These are phyloP conservation scores for Xanthorhoe spadicearia DNA, from an alignment of 2,888 invertebrate genomes.

Conservation along the genomic window DNA sequence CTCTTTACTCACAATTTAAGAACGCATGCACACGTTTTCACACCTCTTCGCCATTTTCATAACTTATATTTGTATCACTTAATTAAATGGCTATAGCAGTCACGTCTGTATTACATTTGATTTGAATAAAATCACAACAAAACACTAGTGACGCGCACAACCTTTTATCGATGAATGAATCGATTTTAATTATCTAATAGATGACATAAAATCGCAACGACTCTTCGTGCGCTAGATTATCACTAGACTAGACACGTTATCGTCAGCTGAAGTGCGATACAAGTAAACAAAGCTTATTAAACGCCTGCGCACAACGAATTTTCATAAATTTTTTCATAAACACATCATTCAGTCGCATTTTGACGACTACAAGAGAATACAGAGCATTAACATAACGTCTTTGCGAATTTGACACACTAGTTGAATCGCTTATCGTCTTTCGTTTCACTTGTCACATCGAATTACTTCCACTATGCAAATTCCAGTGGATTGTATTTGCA, in stretches of 20 bases:
- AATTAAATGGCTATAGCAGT: conserved; percentile 8
- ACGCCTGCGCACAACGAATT: conserved; percentile 53
- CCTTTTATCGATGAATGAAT: conserved; percentile 41
- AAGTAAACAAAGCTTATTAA: conserved; percentile 63
- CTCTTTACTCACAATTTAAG: conserved; percentile 7
- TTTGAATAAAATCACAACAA: conserved; percentile 32
- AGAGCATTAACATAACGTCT: conserved; percentile 1
- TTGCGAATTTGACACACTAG: conserved; percentile 21
- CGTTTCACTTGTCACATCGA: conserved; percentile 28
- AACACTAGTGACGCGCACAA: conserved; percentile 32
- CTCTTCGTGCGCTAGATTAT: conserved; percentile 1
- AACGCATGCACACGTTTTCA: conserved; percentile 15
- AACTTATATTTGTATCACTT: conserved; percentile 13
- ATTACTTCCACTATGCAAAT: conserved; percentile 32
- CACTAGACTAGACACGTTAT: conserved; percentile 54
- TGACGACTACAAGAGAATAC: conserved; percentile 15
- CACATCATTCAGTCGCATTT: conserved; percentile 26
- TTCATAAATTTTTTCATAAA: conserved; percentile 20
- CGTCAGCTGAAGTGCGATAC: conserved; percentile 60
- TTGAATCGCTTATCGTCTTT: conserved; percentile 26
- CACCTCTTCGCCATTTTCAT: conserved; percentile 18
- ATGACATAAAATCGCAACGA: conserved; percentile 14
- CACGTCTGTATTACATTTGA: conserved; percentile 24
- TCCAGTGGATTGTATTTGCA: conserved; percentile 4
- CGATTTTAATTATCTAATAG: conserved; percentile 23